Evolutionary conservation across 2,797 vertebrate genomes (phyloP), one percentile per base, ranked within the genome.

Genomic region (Choloepus didactylus): DNA sequence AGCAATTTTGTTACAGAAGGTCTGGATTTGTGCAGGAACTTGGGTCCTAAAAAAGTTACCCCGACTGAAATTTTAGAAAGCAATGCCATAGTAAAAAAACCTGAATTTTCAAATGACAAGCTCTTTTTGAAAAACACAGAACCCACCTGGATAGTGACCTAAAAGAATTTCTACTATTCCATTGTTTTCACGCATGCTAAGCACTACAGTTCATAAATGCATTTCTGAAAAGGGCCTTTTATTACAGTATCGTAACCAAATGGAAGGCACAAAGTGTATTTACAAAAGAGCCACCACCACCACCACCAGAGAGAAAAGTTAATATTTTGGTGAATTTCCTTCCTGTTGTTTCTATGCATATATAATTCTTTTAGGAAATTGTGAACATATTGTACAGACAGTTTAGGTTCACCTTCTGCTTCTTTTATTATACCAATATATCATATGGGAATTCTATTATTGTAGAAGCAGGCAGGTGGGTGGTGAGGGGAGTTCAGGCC

Each of bases 191-290:
- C 18, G 72, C 56, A 31, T 23, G 64, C 64, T 72, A 44, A 87
- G 46, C 46, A 27, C 41, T 38, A 46, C 11, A 41, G 29, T 46
- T 73, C 49, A n/a, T 54, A 80, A 59, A 44, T 35, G 29, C 25
- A 19, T n/a, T 69, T 67, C 0, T 21, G 54, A 41, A 87, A 51
- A 49, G 51, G 67, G 35, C 38, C 49, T 67, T 66, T 84, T 88
- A 73, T 85, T 93, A n/a, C 41, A 64, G 8, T n/a, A 15, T 73
- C 85, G 15, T 35, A 23, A 18, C 29, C 54, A 35, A 19, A 38
- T 16, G 54, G 66, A 89, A 66, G 49, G 49, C 81, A 85, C 82
- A 60, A 80, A 85, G 84, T 51, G 25, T 90, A 81, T 86, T 38
- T 75, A 69, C 41, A 27, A 46, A 91, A 95, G 46, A 35, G 72